Conservation (phyloP, 2,113 vertebrate genomes). For the Mola mola region DNA sequence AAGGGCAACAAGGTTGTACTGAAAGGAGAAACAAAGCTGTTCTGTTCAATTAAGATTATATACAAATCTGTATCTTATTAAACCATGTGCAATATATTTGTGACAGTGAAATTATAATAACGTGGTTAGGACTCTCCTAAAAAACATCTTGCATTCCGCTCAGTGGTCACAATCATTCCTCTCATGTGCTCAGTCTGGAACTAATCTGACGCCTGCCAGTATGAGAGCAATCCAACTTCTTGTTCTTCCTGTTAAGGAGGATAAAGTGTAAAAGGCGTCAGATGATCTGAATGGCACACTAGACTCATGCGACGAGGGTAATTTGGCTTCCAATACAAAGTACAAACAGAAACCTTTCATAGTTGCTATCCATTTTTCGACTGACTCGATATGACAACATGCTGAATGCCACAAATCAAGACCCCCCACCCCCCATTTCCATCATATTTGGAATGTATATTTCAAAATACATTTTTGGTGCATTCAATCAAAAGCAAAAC, state of each 20-base stretch:
- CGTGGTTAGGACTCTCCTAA: too few species aligned
- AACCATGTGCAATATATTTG: not conserved
- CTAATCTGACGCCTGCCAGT: not conserved
- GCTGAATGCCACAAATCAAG: not conserved
- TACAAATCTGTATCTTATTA: constrained; percentile 2
- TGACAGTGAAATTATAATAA: not conserved
- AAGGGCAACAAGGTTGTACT: too few species aligned
- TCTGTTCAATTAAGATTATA: too few species aligned
- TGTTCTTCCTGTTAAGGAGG: too few species aligned
- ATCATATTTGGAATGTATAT: constrained; percentile 1
- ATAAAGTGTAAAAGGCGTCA: too few species aligned
- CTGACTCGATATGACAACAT: not conserved
- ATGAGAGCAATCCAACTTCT: not conserved
- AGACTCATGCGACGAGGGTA: not conserved
- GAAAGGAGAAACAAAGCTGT: too few species aligned
- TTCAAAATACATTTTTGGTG: not conserved
- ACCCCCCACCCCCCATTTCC: too few species aligned
- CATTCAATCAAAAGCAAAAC: too few species aligned
- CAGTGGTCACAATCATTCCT: not conserved
- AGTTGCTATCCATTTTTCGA: too few species aligned
- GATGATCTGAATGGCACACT: too few species aligned
- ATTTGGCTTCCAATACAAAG: not conserved
- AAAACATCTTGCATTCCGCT: constrained; percentile 1
- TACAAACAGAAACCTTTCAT: not conserved
- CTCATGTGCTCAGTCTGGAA: not conserved